Percentiles rank a stretch among this genome's conserved stretches.
Evolutionary conservation across 1,140 invertebrate species (phyloP).

Genomic region (Cylas formicarius): DNA sequence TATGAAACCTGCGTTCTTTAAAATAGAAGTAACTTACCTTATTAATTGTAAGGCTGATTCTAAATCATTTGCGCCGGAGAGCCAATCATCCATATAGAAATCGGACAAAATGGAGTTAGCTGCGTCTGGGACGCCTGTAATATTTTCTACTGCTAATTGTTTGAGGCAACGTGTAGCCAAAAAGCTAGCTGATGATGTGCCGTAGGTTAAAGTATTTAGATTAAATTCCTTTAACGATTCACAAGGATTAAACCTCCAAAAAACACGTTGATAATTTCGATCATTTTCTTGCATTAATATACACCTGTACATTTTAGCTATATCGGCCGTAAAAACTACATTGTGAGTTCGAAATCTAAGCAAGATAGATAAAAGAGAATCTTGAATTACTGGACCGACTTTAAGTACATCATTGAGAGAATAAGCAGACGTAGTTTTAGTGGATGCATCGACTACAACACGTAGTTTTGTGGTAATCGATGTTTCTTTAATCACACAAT

Average conservation of each 20-base stretch:
- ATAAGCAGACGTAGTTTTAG: slow-evolving; percentile 23
- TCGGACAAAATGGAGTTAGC: slow-evolving; percentile 23
- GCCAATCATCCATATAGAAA: slow-evolving; percentile 38
- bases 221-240: slow-evolving; percentile 10
- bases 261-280: slow-evolving; percentile 12
- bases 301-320: slow-evolving; percentile 22
- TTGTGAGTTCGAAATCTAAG: slow-evolving; percentile 12
- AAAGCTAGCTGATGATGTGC: slow-evolving; percentile 29
- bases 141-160: slow-evolving; percentile 16
- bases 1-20: too few species aligned
- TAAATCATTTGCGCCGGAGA: slow-evolving; percentile 22
- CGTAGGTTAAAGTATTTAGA: slow-evolving; percentile 24
- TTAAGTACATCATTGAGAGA: slow-evolving; percentile 32
- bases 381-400: slow-evolving; percentile 25
- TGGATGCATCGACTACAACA: slow-evolving; percentile 39
- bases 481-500: slow-evolving; percentile 32
- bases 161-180: slow-evolving; percentile 29
- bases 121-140: slow-evolving; percentile 20
- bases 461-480: slow-evolving; percentile 33
- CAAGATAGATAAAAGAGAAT: slow-evolving; percentile 12
- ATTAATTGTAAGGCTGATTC: too few species aligned
- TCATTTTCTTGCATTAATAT: slow-evolving; percentile 4
- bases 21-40: too few species aligned
- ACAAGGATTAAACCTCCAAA: slow-evolving; percentile 12
- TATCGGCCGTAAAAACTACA: slow-evolving; percentile 17